phyloP scores from a whole-genome alignment of 2,113 vertebrate genomes.

The Lonchura striata region DNA sequence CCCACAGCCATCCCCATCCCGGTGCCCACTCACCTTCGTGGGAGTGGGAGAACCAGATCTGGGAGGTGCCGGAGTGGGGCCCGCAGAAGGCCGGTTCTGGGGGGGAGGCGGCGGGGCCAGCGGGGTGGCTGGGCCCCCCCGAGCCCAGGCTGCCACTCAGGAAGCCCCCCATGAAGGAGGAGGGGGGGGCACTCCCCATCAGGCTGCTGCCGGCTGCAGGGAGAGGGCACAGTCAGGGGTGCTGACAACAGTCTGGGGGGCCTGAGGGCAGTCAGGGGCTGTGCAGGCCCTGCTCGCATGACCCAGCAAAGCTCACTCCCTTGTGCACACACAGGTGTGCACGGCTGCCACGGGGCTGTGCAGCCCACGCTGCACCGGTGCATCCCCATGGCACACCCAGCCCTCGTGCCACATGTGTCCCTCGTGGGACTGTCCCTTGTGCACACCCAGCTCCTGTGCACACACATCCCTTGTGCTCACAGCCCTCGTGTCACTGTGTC shows the following conservation, averaged over 20 bases:
- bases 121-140: constrained; percentile 83
- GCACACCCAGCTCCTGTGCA: fast-evolving
- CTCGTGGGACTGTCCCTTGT: background rate
- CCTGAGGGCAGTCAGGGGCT: background rate
- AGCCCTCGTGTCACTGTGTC: fast-evolving
- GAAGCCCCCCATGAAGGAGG: constrained; percentile 97
- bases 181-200: constrained; percentile 88
- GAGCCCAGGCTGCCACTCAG: constrained; percentile 92
- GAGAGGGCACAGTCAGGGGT: constrained; percentile 7
- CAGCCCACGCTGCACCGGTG: fast-evolving
- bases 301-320: background rate
- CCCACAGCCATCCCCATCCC: fast-evolving
- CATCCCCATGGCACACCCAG: background rate
- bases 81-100: constrained; percentile 88
- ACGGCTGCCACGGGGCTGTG: no score
- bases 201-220: constrained; percentile 84
- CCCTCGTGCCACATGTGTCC: fast-evolving
- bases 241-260: fast-evolving
- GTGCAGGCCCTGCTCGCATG: fast-evolving
- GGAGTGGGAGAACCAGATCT: constrained; percentile 97
- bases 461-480: fast-evolving
- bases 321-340: fast-evolving
- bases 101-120: constrained; percentile 84
- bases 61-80: constrained; percentile 89
- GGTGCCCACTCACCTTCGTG: constrained; percentile 86